Percentiles rank a stretch among this genome's conserved stretches.
phyloP scores from a whole-genome alignment of 2,113 vertebrate genomes.

The Planiliza haematocheilus region DNA sequence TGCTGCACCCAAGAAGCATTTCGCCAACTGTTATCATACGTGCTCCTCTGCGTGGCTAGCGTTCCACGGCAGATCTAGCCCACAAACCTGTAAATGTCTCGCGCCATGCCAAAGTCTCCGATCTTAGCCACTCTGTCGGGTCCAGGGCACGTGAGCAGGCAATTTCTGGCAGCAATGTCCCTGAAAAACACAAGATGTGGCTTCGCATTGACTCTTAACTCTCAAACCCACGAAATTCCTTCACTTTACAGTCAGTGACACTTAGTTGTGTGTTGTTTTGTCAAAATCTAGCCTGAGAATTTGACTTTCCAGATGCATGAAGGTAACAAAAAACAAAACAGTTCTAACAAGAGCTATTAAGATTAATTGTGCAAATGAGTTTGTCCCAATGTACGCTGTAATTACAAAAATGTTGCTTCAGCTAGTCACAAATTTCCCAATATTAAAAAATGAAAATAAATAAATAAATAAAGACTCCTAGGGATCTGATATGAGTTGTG shows the following conservation, averaged over 20 bases:
- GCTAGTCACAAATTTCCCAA: too few relatives aligned
- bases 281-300: background rate
- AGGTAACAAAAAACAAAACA: too few relatives aligned
- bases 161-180: constrained; percentile 94
- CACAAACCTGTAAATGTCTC: constrained; percentile 90
- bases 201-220: background rate
- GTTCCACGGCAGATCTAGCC: background rate
- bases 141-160: constrained; percentile 89
- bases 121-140: constrained; percentile 90
- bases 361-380: too few relatives aligned
- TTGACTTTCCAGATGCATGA: too few relatives aligned
- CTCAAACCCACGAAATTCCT: background rate
- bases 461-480: too few relatives aligned
- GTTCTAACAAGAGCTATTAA: too few relatives aligned
- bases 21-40: background rate
- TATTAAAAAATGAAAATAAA: too few relatives aligned
- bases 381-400: too few relatives aligned
- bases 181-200: constrained; percentile 69
- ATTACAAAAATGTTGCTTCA: too few relatives aligned
- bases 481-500: too few relatives aligned
- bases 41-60: background rate
- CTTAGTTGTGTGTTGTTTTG: background rate
- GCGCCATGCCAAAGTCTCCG: constrained; percentile 95
- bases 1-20: background rate
- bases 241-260: background rate